Conservation (phyloP, 1,140 invertebrate species). For the Hyphantria cunea region DNA sequence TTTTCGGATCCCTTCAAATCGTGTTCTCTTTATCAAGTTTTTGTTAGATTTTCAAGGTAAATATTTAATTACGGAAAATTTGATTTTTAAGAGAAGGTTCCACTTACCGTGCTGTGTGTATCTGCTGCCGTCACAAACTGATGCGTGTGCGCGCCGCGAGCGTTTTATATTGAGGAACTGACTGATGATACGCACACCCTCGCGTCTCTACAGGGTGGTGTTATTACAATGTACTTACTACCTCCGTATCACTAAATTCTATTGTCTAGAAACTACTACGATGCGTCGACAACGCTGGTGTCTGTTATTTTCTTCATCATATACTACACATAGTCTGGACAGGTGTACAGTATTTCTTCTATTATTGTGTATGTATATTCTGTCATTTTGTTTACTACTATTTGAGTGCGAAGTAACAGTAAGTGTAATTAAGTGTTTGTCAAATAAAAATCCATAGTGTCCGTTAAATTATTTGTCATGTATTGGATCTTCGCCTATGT, state of each 20-base stretch:
- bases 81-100: conserved; percentile 19
- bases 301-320: not conserved
- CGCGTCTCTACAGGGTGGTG: conserved; percentile 34
- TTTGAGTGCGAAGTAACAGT: no score
- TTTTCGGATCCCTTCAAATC: not conserved
- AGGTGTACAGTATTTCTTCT: not conserved
- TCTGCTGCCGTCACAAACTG: conserved; percentile 66
- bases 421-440: no score
- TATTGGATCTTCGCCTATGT: no score
- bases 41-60: not conserved
- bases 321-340: not conserved
- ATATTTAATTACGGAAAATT: conserved; percentile 10
- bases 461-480: no score
- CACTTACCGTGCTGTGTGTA: conserved; percentile 61
- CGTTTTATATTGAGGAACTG: conserved; percentile 69
- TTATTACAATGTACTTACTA: not conserved
- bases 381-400: no score
- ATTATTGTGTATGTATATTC: not conserved
- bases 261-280: conserved; percentile 1
- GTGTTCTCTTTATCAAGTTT: not conserved
- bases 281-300: not conserved
- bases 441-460: no score
- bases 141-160: conserved; percentile 50
- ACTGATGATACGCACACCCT: conserved; percentile 41
- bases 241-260: not conserved